These are phyloP conservation scores for Globia sparganii DNA, from an alignment of 2,888 invertebrate species.

Conservation along the genomic window DNA sequence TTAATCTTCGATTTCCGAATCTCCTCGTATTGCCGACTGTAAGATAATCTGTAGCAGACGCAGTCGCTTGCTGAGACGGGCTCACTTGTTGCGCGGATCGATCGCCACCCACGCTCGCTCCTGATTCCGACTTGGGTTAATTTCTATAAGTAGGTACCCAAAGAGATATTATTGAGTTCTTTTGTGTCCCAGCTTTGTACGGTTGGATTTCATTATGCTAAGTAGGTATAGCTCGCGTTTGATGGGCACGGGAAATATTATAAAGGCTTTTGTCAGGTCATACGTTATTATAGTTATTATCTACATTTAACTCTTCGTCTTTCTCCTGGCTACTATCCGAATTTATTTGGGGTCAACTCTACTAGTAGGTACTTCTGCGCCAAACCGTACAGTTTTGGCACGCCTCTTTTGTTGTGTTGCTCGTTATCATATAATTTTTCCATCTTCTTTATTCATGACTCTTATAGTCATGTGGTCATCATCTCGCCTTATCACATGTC, in stretches of 20 bases:
- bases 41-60: constrained; percentile 57
- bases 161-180: constrained; percentile 69
- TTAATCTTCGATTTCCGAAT: constrained; percentile 9
- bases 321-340: background rate
- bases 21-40: constrained; percentile 28
- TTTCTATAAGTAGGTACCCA: constrained; percentile 75
- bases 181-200: constrained; percentile 56
- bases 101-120: constrained; percentile 75
- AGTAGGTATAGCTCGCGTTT: constrained; percentile 52
- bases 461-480: background rate
- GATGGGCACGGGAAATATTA: constrained; percentile 15
- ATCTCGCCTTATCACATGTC: too few species aligned
- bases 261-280: constrained; percentile 13
- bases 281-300: constrained; percentile 4
- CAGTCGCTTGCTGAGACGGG: constrained; percentile 58
- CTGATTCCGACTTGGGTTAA: constrained; percentile 76
- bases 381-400: background rate
- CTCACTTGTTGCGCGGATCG: constrained; percentile 82
- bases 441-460: background rate
- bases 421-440: background rate
- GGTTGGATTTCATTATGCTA: constrained; percentile 53
- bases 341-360: background rate
- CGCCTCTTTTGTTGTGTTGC: background rate
- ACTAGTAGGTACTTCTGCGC: background rate
- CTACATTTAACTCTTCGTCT: background rate